Evolutionary conservation across 2,113 vertebrate genomes (phyloP).

Genomic region (Platichthys flesus): DNA sequence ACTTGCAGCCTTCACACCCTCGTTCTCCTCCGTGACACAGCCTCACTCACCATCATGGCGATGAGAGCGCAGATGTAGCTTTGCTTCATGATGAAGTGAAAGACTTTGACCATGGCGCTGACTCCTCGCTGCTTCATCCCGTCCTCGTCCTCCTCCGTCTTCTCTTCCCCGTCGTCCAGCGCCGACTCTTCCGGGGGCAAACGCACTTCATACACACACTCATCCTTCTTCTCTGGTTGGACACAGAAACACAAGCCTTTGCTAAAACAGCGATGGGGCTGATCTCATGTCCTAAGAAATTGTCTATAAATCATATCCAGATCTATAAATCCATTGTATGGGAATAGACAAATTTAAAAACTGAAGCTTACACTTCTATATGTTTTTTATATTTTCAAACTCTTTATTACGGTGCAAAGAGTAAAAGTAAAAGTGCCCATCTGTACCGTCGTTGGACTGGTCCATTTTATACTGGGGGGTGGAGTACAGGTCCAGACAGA

Average conservation of each 20-base stretch:
- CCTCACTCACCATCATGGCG: conserved; percentile 94
- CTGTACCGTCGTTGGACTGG: conserved; percentile 74
- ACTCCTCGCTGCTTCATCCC: conserved; percentile 82
- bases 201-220: conserved; percentile 72
- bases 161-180: conserved; percentile 77
- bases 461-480: conserved; percentile 94
- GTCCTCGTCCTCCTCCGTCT: conserved; percentile 79
- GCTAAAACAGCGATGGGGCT: too few species aligned
- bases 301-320: not conserved
- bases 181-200: conserved; percentile 84
- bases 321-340: too few species aligned
- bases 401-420: too few species aligned
- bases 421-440: conserved; percentile 69
- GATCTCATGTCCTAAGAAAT: too few species aligned
- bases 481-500: conserved; percentile 89
- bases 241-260: conserved; percentile 24
- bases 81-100: conserved; percentile 98
- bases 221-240: conserved; percentile 76
- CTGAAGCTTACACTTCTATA: too few species aligned
- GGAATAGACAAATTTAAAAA: too few species aligned
- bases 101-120: conserved; percentile 88
- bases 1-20: not conserved
- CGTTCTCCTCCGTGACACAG: not conserved
- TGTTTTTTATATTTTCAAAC: too few species aligned
- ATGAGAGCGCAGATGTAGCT: conserved; percentile 99